Evolutionary conservation across 2,797 vertebrate genomes (phyloP), one percentile per base, ranked within the genome.

Genomic region (Pogoniulus pusillus): DNA sequence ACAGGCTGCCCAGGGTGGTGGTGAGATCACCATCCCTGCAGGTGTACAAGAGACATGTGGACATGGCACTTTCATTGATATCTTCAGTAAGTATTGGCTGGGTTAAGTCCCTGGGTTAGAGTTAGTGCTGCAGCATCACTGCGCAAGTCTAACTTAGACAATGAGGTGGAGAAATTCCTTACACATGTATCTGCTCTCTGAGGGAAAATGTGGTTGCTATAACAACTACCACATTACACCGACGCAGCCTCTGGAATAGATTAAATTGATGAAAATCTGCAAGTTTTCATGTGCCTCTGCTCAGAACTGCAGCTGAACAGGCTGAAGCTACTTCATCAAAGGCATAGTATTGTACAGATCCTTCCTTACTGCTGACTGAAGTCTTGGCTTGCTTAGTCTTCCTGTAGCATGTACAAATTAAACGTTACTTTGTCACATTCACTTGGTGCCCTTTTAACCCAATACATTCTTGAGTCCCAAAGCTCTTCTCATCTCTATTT

Each of bases 161-260:
- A 32, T 29, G 79, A 87, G 70, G 59, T 54, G 72, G 59, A 85
- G 76, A 93, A 96, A 89, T 78, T 1, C 1, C 80, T 91, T 85
- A 72, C 90, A 80, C 75, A 58, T 77, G 39, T 84, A 71, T 41
- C 75, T 85, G 22, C 76, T 78, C 45, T 91, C 55, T 79, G 85
- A 89, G 57, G 73, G 80, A 93, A 95, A 94, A 90, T 89, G 68
- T 87, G 76, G 95, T 96, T 95, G 23, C 95, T 57, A 96, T 95
- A 77, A 93, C 91, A 96, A 96, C 93, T 93, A 76, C 86, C 86
- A 95, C 73, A 93, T 96, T 94, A 90, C 55, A 81, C 76, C 92
- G 77, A 76, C 93, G 66, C 84, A 90, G 65, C 89, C 86, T 71
- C 69, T 71, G 69, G 77, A 95, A 93, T 80, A 89, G 90, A 88